These are phyloP conservation scores for Tipula lateralis DNA, from an alignment of 2,888 invertebrate genomes.

Conservation along the genomic window DNA sequence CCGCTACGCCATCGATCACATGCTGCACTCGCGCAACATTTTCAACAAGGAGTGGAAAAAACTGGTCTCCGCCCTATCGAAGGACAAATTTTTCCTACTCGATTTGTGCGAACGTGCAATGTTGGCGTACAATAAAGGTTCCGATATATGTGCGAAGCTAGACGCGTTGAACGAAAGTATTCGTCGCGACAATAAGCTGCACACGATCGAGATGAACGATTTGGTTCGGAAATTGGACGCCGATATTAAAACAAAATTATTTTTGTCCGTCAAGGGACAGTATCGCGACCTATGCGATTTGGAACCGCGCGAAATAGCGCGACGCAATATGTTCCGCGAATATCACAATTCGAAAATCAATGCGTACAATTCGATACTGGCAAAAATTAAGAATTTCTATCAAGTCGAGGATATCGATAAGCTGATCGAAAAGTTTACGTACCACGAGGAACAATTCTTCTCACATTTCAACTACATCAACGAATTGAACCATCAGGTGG, in stretches of 20 bases:
- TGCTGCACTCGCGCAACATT: constrained; percentile 42
- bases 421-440: constrained; percentile 45
- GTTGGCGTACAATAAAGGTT: constrained; percentile 44
- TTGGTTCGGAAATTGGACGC: constrained; percentile 43
- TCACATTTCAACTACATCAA: constrained; percentile 48
- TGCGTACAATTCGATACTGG: constrained; percentile 43
- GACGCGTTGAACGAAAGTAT: constrained; percentile 41
- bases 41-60: constrained; percentile 46
- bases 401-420: constrained; percentile 39
- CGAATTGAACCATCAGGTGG: constrained; percentile 46
- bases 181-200: constrained; percentile 35
- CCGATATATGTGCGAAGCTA: constrained; percentile 45
- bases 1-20: constrained; percentile 41
- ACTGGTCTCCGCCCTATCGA: constrained; percentile 43
- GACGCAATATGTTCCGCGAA: constrained; percentile 43
- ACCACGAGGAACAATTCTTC: constrained; percentile 47
- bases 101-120: constrained; percentile 46
- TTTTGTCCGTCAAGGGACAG: constrained; percentile 42
- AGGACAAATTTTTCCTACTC: constrained; percentile 46
- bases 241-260: constrained; percentile 42
- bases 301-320: constrained; percentile 44
- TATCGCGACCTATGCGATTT: constrained; percentile 41
- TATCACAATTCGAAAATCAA: constrained; percentile 43
- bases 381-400: constrained; percentile 35
- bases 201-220: constrained; percentile 42